Conservation (phyloP, 64 coral and sea anemone genomes). For the Dendronephthya gigantea region DNA sequence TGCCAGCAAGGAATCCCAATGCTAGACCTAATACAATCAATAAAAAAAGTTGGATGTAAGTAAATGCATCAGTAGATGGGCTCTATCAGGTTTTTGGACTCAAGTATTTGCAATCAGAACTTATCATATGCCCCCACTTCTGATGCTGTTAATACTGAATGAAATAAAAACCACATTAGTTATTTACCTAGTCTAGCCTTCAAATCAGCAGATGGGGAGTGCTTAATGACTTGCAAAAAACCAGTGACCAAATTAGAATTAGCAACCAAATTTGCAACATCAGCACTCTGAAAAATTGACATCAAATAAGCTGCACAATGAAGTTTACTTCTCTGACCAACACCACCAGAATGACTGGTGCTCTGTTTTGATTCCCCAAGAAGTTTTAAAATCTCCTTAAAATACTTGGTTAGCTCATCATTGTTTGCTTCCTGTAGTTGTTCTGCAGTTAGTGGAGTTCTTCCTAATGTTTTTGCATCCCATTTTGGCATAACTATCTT, state of each 20-base stretch:
- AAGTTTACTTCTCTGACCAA: constrained; percentile 68
- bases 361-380: neutral
- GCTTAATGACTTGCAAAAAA: constrained; percentile 57
- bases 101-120: too few relatives aligned
- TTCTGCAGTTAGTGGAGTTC: constrained; percentile 63
- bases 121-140: too few relatives aligned
- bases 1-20: constrained; percentile 68
- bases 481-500: constrained; percentile 57
- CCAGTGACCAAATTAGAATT: constrained; percentile 60
- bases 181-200: constrained; percentile 77
- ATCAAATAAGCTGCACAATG: constrained; percentile 67
- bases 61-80: too few relatives aligned
- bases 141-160: neutral
- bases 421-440: constrained; percentile 46
- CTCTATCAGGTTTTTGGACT: too few relatives aligned
- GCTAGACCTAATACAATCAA: constrained; percentile 39
- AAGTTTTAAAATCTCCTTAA: constrained; percentile 37
- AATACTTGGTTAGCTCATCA: constrained; percentile 52
- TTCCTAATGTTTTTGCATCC: constrained; percentile 75
- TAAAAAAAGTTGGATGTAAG: too few relatives aligned
- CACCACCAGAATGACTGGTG: neutral
- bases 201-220: constrained; percentile 79
- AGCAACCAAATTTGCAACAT: constrained; percentile 70
- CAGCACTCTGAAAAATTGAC: constrained; percentile 69
- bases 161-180: neutral